Percentiles rank a stretch among this genome's conserved stretches.
Conservation (phyloP, 2,113 vertebrate genomes). For the Microtus richardsoni region DNA sequence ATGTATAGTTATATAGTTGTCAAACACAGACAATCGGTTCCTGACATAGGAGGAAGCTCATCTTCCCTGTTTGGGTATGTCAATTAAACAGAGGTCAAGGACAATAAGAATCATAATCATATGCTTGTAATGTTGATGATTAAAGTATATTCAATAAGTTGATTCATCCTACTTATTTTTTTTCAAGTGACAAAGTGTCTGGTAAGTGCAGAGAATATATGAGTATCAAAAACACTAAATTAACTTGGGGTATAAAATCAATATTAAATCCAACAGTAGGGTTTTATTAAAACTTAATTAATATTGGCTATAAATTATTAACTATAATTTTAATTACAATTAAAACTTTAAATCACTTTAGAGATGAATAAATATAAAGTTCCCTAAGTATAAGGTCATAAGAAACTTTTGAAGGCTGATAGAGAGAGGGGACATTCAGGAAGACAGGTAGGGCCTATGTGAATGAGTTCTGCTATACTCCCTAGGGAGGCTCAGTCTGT, state of each 20-base stretch:
- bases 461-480: not conserved
- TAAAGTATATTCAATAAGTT: slow-evolving; percentile 49
- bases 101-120: slow-evolving; percentile 5
- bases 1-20: not conserved
- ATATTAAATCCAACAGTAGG: not conserved
- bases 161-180: slow-evolving; percentile 9
- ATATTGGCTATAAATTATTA: not conserved
- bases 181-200: slow-evolving; percentile 27
- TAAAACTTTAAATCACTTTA: not conserved
- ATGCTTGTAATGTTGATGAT: no score
- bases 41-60: not conserved
- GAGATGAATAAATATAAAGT: not conserved
- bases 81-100: slow-evolving; percentile 36
- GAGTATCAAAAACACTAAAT: slow-evolving; percentile 12
- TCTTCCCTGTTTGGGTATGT: not conserved
- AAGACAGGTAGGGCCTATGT: not conserved
- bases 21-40: not conserved
- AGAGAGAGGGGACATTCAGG: not conserved
- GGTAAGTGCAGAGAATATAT: not conserved
- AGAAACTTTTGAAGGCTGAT: not conserved
- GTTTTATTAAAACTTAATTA: not conserved
- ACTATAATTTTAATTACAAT: not conserved
- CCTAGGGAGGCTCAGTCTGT: not conserved
- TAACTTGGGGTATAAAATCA: not conserved
- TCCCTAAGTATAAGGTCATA: not conserved